These are phyloP conservation scores for Sapayoa aenigma DNA, from an alignment of 2,113 vertebrate species.

Conservation along the genomic window DNA sequence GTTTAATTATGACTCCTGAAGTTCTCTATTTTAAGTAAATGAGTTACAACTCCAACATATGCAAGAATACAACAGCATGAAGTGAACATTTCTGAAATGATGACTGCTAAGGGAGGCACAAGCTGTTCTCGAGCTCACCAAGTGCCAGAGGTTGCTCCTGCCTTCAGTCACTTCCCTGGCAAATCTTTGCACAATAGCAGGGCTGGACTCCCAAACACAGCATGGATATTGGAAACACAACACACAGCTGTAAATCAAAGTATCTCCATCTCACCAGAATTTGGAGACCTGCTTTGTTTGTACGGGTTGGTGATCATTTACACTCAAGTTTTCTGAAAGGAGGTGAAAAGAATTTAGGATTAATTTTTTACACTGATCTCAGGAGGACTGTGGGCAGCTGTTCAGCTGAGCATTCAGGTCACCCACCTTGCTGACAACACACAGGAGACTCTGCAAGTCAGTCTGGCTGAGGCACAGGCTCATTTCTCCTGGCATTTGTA, in stretches of 20 bases:
- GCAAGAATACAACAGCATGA: not conserved
- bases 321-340: not conserved
- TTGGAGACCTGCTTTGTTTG: not conserved
- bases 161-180: not conserved
- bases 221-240: not conserved
- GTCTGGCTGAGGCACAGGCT: not conserved
- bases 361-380: not conserved
- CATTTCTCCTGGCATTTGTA: not conserved
- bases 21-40: constrained; percentile 24
- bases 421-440: not conserved
- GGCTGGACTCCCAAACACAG: not conserved
- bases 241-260: not conserved
- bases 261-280: not conserved
- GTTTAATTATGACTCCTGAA: not conserved
- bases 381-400: not conserved
- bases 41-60: not conserved
- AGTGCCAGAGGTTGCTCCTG: not conserved
- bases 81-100: not conserved
- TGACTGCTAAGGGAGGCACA: not conserved
- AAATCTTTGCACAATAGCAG: not conserved
- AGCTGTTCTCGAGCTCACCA: not conserved
- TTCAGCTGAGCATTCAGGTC: not conserved
- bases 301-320: not conserved
- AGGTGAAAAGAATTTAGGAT: not conserved
- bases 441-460: not conserved